Evolutionary conservation across 2,888 invertebrate genomes (phyloP).

Genomic region (Girardia tigrina): DNA sequence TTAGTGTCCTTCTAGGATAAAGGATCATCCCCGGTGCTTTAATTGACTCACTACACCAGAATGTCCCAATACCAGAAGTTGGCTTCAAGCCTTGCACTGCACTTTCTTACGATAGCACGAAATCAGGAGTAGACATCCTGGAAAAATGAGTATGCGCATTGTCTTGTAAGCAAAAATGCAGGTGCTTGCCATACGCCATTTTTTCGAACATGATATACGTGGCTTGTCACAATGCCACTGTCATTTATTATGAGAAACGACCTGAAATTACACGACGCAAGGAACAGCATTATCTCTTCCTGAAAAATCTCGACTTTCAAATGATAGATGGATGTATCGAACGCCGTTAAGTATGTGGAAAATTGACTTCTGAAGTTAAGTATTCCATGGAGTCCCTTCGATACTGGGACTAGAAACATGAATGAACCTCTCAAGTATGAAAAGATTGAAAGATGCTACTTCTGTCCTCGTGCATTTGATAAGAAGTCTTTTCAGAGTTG

Average conservation of each 20-base stretch:
- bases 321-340: not conserved
- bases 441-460: too few relatives aligned
- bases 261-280: not conserved
- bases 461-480: too few relatives aligned
- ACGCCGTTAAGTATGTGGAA: too few relatives aligned
- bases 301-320: not conserved
- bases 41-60: not conserved
- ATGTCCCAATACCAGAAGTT: constrained; percentile 24
- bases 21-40: not conserved
- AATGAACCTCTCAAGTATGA: too few relatives aligned
- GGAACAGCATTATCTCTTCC: constrained; percentile 7
- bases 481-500: too few relatives aligned
- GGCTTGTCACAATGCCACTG: not conserved
- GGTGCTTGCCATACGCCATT: not conserved
- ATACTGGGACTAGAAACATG: too few relatives aligned
- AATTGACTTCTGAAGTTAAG: too few relatives aligned
- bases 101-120: not conserved
- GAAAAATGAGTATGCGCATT: not conserved
- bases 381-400: too few relatives aligned
- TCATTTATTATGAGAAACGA: not conserved
- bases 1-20: not conserved
- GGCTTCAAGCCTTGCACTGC: not conserved
- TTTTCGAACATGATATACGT: not conserved
- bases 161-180: constrained; percentile 11
- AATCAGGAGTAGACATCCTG: not conserved